A percentile compares a stretch with the other conserved stretches of the same genome.
phyloP scores from a whole-genome alignment of 2,888 invertebrate genomes.

The Achlya flavicornis region DNA sequence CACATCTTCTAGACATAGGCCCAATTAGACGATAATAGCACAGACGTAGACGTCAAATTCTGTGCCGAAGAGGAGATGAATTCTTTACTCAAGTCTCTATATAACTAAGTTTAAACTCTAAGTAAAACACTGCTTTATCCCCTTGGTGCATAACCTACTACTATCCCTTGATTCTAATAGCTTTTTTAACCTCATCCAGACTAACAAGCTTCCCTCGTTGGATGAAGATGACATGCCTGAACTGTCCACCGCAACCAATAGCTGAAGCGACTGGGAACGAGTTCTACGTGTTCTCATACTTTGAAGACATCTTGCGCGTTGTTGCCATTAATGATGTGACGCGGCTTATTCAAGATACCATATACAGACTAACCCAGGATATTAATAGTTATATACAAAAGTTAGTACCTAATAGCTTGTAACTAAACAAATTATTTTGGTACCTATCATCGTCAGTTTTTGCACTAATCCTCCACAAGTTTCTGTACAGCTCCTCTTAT shows the following conservation, averaged over 20 bases:
- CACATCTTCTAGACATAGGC: neutral
- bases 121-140: too few relatives aligned
- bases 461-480: neutral
- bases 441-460: neutral
- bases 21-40: neutral
- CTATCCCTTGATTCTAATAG: neutral
- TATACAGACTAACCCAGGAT: conserved; percentile 86
- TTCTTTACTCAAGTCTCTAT: too few relatives aligned
- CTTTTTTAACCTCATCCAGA: conserved; percentile 58
- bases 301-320: conserved; percentile 90
- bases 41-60: too few relatives aligned
- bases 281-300: conserved; percentile 89
- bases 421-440: too few relatives aligned
- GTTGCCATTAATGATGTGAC: conserved; percentile 87
- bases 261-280: conserved; percentile 82
- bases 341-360: conserved; percentile 86
- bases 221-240: conserved; percentile 92
- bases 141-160: too few relatives aligned
- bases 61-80: too few relatives aligned
- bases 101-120: too few relatives aligned
- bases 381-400: conserved; percentile 86
- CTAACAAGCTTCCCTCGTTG: conserved; percentile 91
- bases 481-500: neutral
- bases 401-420: conserved; percentile 50
- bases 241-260: conserved; percentile 86